These are phyloP conservation scores for Limulus polyphemus DNA, from an alignment of 2,888 invertebrate species.

Conservation along the genomic window DNA sequence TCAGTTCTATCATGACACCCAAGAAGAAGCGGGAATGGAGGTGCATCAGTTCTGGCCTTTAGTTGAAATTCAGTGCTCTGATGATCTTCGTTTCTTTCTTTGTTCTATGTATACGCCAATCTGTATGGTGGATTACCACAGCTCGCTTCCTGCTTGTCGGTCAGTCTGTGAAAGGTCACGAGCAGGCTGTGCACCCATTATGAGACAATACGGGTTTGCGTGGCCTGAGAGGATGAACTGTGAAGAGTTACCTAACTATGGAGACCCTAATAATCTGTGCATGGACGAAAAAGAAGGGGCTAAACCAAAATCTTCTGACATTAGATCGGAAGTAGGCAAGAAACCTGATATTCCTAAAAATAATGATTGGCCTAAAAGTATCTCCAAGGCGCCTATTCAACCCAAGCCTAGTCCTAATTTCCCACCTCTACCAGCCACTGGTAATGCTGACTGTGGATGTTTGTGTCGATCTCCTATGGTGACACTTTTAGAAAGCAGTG, in stretches of 20 bases:
- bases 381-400: too few relatives aligned
- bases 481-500: conserved; percentile 12
- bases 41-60: conserved; percentile 98
- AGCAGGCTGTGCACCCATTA: conserved; percentile 83
- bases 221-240: conserved; percentile 99
- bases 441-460: conserved; percentile 16
- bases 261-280: conserved; percentile 65
- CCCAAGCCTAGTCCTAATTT: too few relatives aligned
- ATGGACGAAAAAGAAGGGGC: conserved; percentile 66
- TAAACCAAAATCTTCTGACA: conserved; percentile 14
- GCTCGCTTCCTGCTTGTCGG: conserved; percentile 76
- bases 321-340: conserved; percentile 1
- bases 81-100: conserved; percentile 89
- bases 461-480: conserved; percentile 23
- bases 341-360: neutral
- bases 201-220: conserved; percentile 73
- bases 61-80: conserved; percentile 92
- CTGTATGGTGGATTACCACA: conserved; percentile 81
- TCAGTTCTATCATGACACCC: conserved; percentile 64
- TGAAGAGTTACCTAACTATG: conserved; percentile 65
- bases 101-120: conserved; percentile 98
- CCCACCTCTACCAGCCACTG: too few relatives aligned
- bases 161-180: conserved; percentile 83
- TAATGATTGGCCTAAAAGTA: too few relatives aligned
- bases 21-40: conserved; percentile 87